phyloP scores from a whole-genome alignment of 1,140 invertebrate species.

The Nasonia longicornis region DNA sequence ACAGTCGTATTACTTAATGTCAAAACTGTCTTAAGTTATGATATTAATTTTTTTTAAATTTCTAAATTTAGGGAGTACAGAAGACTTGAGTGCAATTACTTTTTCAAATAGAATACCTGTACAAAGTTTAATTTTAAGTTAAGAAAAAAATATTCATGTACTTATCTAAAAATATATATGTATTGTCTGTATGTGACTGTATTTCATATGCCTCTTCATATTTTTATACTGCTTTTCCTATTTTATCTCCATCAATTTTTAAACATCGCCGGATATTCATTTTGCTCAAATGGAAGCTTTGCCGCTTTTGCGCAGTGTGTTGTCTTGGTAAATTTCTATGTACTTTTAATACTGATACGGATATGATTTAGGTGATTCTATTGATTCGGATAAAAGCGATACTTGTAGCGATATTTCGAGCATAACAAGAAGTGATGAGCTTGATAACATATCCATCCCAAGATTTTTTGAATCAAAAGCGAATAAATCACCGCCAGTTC shows the following conservation, averaged over 20 bases:
- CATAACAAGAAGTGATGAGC: neutral
- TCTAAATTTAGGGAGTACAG: slow-evolving; percentile 40
- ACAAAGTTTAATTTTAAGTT: slow-evolving; percentile 44
- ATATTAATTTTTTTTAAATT: slow-evolving; percentile 25
- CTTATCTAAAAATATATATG: slow-evolving; percentile 39
- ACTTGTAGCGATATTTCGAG: slow-evolving; percentile 13
- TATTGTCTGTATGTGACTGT: slow-evolving; percentile 32
- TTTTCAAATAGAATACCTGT: slow-evolving; percentile 42
- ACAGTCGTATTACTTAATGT: slow-evolving; percentile 34
- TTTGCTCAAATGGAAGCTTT: neutral
- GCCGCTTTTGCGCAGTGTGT: slow-evolving; percentile 9
- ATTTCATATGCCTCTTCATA: slow-evolving; percentile 22
- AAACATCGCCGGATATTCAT: neutral
- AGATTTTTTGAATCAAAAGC: slow-evolving; percentile 1
- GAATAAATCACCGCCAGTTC: slow-evolving; percentile 24
- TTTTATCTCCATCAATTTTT: neutral
- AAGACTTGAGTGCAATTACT: slow-evolving; percentile 45
- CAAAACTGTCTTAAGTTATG: slow-evolving; percentile 23
- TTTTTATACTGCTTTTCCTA: neutral
- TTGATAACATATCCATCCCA: neutral
- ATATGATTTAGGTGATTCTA: slow-evolving; percentile 35
- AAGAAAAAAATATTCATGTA: slow-evolving; percentile 39
- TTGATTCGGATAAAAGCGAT: slow-evolving; percentile 30
- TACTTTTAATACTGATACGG: neutral
- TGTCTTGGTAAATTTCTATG: slow-evolving; percentile 8